Base-by-base conservation (phyloP, 2,888 invertebrate species). In the Drosophila monieri region DNA sequence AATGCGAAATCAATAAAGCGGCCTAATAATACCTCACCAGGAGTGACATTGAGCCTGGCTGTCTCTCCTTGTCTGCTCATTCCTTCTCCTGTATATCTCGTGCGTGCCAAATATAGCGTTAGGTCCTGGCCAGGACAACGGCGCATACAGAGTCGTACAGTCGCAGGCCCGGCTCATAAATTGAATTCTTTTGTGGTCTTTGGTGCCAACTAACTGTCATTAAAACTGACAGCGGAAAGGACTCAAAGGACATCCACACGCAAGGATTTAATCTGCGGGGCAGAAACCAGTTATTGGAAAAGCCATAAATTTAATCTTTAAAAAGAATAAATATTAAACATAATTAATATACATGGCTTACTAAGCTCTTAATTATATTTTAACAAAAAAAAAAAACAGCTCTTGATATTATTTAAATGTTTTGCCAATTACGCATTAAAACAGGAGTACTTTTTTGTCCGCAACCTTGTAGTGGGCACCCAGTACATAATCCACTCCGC, bases 1-100 rank as follows among this genome's bases (percentile, higher is more conserved):
- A 84, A 85, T 85, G 84, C 58, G 77, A 80, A 84, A 84, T 84
- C 84, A 74, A 84, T 84, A 84, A 58, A 48, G 21, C 48, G 70
- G 66, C 74, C 70, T 74, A 81, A 77, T 76, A 79, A 78, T 74
- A 75, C 59, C 60, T 23, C 52, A 58, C 41, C 44, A 14, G 64
- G 43, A 48, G 21, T 59, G 61, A 64, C 64, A 60, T 46, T 44
- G 64, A 52, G 60, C 18, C 35, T 39, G 32, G 49, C 37, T 27
- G 14, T 23, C 14, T 18, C 27, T 5, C 35, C n/a, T n/a, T n/a
- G n/a, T n/a, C n/a, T n/a, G n/a, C n/a, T 6, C 44, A 8, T 10
- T 27, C 30, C 32, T 39, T 14, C 35, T 61, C 27, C 27, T 15
- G 12, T 51, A 35, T 62, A 51, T 56, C 46, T 64, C 39, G 54